Percentiles rank a stretch among this genome's conserved stretches.
phyloP scores from a whole-genome alignment of 2,113 vertebrate species.

The Regulus satrapa region DNA sequence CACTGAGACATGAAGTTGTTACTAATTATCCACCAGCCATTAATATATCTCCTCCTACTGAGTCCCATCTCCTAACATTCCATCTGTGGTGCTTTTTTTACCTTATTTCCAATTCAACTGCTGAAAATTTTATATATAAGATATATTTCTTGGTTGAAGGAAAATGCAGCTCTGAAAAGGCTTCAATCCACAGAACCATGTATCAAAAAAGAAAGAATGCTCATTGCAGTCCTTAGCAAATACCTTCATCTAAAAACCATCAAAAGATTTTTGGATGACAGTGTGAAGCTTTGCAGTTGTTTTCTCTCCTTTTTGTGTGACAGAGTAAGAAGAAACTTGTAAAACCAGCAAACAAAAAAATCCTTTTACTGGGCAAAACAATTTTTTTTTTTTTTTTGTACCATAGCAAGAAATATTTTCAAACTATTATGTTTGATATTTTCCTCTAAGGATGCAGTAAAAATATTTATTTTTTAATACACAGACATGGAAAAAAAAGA shows the following conservation, averaged over 20 bases:
- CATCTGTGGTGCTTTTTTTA: constrained; percentile 24
- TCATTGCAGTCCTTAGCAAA: neutral
- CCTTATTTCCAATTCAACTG: constrained; percentile 19
- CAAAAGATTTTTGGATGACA: neutral
- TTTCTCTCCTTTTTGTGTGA: neutral
- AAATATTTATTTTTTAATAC: constrained; percentile 13
- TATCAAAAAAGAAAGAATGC: neutral
- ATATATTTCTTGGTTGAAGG: neutral
- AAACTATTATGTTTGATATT: neutral
- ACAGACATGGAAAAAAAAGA: neutral
- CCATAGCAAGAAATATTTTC: neutral
- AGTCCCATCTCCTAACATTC: neutral
- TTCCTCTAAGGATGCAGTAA: neutral
- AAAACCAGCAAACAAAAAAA: neutral
- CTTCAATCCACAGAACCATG: neutral
- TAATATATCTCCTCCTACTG: constrained; percentile 43
- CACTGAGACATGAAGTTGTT: constrained; percentile 29
- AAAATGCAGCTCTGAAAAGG: neutral
- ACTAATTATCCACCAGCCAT: constrained; percentile 52
- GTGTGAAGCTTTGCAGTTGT: neutral
- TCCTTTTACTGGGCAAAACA: neutral
- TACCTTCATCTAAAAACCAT: neutral
- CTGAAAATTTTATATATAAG: constrained; percentile 21
- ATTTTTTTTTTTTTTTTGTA: neutral
- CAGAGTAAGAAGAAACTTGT: neutral